Evolutionary conservation across 2,113 vertebrate species (phyloP), one percentile per base, ranked within the genome.

Genomic region (Cheilinus undulatus): DNA sequence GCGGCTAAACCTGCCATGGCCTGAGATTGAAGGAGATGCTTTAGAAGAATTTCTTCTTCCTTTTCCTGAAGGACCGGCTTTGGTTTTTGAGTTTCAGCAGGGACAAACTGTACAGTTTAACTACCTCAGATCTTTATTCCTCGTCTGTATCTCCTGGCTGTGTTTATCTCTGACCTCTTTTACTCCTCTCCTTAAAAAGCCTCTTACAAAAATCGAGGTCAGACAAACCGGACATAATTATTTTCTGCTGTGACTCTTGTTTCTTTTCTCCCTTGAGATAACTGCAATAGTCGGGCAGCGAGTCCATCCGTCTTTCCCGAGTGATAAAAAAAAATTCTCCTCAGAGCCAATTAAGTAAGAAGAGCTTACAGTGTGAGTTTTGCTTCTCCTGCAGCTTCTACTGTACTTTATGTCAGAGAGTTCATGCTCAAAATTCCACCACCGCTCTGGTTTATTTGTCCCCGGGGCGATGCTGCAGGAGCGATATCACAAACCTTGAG

Each of bases 281-380:
- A 36, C 45, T 8, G 51, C 13, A 20, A 70, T 22, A 42, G 12
- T 49, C 23, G 7, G 53, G 15, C 24, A 13, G 48, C 11, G 22
- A 65, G 19, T 26, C 9, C 0, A 32, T 63, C 20, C 3, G 1
- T 61, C 36, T 54, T 42, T 28, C 7, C 2, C 9, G 14, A 23
- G 23, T 2, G 17, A 23, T 22, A 15, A 20, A 42, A 58, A 27
- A 49, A 57, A 62, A 40, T 30, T 50, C 51, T 28, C 56, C 40
- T 27, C 27, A 34, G 52, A 61, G 51, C 74, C 66, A 82, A 85
- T 82, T 78, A 78, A 45, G 27, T 14, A 1, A 17, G 38, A 42
- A 15, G 11, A 46, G 28, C 42, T 66, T 50, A 13, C 23, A 50
- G 42, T 51, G 5, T 27, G 60, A 27, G 59, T 26, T 28, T 22